Evolutionary conservation across 2,797 vertebrate genomes (phyloP).

Genomic region (Cephalopachus bancanus): DNA sequence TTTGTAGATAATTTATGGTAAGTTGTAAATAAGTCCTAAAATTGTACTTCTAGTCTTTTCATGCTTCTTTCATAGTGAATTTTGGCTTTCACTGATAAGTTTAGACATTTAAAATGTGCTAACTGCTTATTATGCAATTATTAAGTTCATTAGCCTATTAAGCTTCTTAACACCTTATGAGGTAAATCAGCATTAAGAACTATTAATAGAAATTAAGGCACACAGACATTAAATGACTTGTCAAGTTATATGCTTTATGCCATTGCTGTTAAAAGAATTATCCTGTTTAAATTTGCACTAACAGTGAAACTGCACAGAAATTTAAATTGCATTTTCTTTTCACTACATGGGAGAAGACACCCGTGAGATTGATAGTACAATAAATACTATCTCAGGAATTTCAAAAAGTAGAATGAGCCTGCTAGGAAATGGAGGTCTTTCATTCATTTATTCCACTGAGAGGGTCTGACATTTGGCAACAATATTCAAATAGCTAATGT

Average conservation of each 20-base stretch:
- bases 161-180: not conserved
- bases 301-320: constrained; percentile 41
- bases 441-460: constrained; percentile 35
- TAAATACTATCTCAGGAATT: constrained; percentile 46
- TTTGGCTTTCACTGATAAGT: constrained; percentile 20
- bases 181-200: constrained; percentile 33
- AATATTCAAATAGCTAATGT: not conserved
- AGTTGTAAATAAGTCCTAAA: constrained; percentile 29
- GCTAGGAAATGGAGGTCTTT: not conserved
- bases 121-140: not conserved
- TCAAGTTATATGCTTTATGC: constrained; percentile 24
- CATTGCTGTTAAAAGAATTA: constrained; percentile 12
- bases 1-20: not conserved
- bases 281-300: constrained; percentile 49
- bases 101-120: constrained; percentile 28
- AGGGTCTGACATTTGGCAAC: constrained; percentile 37
- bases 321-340: constrained; percentile 61
- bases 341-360: not conserved
- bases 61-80: constrained; percentile 4
- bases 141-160: constrained; percentile 23
- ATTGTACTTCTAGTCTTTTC: not conserved
- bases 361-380: not conserved
- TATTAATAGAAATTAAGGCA: constrained; percentile 54
- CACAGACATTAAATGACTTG: constrained; percentile 46
- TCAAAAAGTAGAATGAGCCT: constrained; percentile 31